Conservation (phyloP, 2,797 vertebrate genomes). For the Choloepus didactylus region DNA sequence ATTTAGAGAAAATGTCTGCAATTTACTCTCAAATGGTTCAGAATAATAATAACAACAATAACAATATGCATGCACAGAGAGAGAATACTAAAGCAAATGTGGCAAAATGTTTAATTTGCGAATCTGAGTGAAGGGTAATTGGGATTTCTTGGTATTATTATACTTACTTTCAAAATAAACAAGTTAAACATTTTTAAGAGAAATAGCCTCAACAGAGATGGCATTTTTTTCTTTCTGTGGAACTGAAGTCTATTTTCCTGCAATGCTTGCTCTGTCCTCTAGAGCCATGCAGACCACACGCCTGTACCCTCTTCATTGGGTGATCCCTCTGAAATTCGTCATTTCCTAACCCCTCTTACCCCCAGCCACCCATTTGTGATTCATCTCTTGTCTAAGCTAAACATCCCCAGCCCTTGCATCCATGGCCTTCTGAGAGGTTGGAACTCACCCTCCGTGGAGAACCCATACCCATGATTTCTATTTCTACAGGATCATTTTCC, state of each 20-base stretch:
- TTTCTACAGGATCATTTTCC: neutral
- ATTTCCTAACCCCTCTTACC: neutral
- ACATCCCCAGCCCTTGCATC: neutral
- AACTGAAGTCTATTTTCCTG: neutral
- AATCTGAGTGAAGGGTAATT: neutral
- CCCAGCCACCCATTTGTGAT: neutral
- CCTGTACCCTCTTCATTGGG: no score
- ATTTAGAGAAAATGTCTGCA: neutral
- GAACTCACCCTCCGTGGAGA: neutral
- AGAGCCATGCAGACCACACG: neutral
- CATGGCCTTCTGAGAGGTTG: neutral
- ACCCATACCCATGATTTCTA: neutral
- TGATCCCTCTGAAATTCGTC: neutral
- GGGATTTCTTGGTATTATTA: conserved; percentile 26
- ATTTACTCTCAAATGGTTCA: conserved; percentile 18
- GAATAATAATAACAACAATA: neutral
- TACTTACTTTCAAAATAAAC: conserved; percentile 32
- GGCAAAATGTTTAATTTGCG: neutral
- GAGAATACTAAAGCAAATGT: conserved; percentile 8
- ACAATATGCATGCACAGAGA: neutral
- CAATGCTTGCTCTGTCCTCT: neutral
- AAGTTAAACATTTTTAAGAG: neutral
- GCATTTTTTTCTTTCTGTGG: neutral
- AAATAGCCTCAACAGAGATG: neutral
- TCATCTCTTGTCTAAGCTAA: neutral